Evolutionary conservation across 2,888 invertebrate species (phyloP).

Genomic region (Balanococcus diminutus): DNA sequence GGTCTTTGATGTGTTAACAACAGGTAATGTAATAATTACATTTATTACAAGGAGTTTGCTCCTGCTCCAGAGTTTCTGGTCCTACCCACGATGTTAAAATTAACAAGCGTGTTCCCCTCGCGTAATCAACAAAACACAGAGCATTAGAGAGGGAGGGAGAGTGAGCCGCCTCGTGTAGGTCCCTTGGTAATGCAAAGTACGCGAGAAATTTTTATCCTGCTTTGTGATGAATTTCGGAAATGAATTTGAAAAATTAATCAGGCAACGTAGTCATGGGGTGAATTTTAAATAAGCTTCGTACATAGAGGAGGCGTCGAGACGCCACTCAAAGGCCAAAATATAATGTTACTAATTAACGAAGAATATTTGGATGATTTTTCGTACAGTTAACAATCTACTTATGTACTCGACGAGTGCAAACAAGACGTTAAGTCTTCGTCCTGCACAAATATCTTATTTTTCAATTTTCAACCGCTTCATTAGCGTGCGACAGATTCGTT

Average conservation of each 20-base stretch:
- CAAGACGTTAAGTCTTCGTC: no score
- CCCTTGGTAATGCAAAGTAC: constrained; percentile 20
- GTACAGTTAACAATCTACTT: no score
- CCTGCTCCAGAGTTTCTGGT: background rate
- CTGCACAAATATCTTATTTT: no score
- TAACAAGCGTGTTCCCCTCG: constrained; percentile 1
- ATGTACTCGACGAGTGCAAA: no score
- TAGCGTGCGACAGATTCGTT: no score
- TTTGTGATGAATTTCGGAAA: constrained; percentile 27
- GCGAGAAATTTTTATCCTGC: constrained; percentile 4
- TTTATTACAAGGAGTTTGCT: background rate
- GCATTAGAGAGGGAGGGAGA: background rate
- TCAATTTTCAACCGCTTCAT: background rate
- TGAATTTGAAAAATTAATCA: constrained; percentile 31
- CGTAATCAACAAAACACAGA: background rate
- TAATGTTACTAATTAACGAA: background rate
- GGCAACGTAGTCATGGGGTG: background rate
- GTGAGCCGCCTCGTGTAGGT: background rate
- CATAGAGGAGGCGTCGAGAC: background rate
- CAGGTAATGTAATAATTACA: constrained; percentile 27
- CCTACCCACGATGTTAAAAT: constrained; percentile 6
- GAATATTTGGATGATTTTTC: background rate
- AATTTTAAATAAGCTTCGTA: constrained; percentile 17
- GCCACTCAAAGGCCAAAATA: background rate
- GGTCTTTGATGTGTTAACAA: constrained; percentile 17